phyloP scores from a whole-genome alignment of 1,140 invertebrate species.

The Lepidurus couesii region DNA sequence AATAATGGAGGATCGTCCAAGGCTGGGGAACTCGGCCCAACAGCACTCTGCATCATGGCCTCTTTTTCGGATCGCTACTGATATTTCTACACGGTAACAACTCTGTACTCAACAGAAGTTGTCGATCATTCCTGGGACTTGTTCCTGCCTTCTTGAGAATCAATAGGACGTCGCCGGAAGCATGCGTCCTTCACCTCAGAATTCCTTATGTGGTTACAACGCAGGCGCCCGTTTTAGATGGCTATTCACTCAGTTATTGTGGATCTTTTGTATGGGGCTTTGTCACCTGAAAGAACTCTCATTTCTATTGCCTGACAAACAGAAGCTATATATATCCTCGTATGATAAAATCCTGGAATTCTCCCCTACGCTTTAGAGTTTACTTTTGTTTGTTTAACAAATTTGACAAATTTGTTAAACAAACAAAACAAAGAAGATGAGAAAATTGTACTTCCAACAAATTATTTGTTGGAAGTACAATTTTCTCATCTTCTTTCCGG shows the following conservation, averaged over 20 bases:
- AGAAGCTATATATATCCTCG: no score
- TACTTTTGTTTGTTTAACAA: no score
- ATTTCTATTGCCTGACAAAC: no score
- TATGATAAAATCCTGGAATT: neutral
- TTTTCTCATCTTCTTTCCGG: no score
- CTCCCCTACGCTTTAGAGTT: neutral
- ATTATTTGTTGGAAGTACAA: no score
- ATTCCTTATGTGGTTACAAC: neutral
- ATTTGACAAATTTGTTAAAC: no score
- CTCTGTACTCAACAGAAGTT: neutral
- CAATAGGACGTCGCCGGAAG: neutral
- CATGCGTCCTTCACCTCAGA: neutral
- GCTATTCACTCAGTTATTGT: neutral
- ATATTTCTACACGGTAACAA: neutral
- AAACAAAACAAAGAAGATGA: no score
- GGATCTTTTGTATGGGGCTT: neutral
- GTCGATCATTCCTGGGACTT: neutral
- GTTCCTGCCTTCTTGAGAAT: neutral
- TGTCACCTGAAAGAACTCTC: neutral
- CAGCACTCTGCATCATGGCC: conserved; percentile 25
- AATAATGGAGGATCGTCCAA: conserved; percentile 25
- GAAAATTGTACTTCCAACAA: no score
- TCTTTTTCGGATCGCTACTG: neutral
- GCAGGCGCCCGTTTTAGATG: neutral
- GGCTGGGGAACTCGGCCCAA: neutral